Evolutionary conservation across 2,113 vertebrate species (phyloP).

Genomic region (Falcunculus frontatus): DNA sequence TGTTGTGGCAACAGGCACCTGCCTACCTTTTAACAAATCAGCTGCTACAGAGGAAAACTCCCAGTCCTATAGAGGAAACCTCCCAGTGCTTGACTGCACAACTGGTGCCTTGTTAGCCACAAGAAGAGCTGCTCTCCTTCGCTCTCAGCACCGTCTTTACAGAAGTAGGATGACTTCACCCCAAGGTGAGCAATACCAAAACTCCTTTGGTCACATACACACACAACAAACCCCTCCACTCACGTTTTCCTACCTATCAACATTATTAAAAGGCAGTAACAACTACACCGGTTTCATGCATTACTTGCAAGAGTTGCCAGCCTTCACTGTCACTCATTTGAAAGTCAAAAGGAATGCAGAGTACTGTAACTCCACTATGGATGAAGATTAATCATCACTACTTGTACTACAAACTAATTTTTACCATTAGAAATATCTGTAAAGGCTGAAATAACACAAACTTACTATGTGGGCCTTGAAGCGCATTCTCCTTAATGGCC

Average conservation of each 20-base stretch:
- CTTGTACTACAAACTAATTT: neutral
- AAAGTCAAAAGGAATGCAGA: neutral
- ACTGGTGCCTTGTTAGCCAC: neutral
- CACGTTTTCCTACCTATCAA: neutral
- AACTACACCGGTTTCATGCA: neutral
- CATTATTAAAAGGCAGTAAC: neutral
- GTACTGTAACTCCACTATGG: neutral
- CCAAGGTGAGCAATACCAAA: slow-evolving; percentile 35
- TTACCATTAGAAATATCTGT: neutral
- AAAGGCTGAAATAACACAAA: neutral
- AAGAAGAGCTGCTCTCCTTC: neutral
- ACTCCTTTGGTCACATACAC: slow-evolving; percentile 1
- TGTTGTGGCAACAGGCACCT: neutral
- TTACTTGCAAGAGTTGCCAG: neutral
- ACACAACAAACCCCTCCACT: neutral
- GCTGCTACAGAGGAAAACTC: neutral
- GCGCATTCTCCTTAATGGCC: neutral
- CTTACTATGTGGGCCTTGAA: neutral
- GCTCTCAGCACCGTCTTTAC: neutral
- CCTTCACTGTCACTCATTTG: neutral
- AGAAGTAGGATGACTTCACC: neutral
- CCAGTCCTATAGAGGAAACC: neutral
- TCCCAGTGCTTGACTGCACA: neutral
- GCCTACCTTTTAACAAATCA: neutral
- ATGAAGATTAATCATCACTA: neutral